These are phyloP conservation scores for Drosophila leontia DNA, from an alignment of 1,140 invertebrate species.

Conservation along the genomic window DNA sequence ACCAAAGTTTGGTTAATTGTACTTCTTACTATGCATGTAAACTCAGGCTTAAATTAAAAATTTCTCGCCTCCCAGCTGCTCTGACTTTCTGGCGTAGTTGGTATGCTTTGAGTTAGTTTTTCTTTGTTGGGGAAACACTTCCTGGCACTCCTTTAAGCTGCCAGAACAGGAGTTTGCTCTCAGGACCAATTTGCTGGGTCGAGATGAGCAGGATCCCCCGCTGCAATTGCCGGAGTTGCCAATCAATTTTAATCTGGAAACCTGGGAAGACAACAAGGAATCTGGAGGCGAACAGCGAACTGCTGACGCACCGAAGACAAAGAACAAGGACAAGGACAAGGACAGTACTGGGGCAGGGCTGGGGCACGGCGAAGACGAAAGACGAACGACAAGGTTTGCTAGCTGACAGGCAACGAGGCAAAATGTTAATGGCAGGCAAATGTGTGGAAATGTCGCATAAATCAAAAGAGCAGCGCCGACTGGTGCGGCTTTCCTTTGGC, in stretches of 20 bases:
- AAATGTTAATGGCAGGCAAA: slow-evolving; percentile 75
- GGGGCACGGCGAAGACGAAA: slow-evolving; percentile 6
- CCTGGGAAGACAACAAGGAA: slow-evolving; percentile 9
- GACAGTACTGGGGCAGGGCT: background rate
- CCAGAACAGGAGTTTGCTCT: slow-evolving; percentile 31
- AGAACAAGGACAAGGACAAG: slow-evolving; percentile 9
- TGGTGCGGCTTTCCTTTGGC: slow-evolving; percentile 13
- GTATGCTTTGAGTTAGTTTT: background rate
- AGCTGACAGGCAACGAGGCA: slow-evolving; percentile 48
- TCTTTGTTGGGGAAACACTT: slow-evolving; percentile 9
- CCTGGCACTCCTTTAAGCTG: slow-evolving; percentile 11
- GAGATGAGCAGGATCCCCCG: slow-evolving; percentile 1
- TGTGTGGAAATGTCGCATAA: slow-evolving; percentile 69
- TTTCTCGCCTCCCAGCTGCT: background rate
- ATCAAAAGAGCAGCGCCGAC: slow-evolving; percentile 58
- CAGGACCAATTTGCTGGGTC: slow-evolving; percentile 4
- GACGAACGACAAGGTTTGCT: slow-evolving; percentile 18
- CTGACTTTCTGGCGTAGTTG: background rate
- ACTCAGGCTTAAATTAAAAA: background rate
- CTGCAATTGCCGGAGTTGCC: slow-evolving; percentile 34
- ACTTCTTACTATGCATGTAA: background rate
- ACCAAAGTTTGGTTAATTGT: slow-evolving; percentile 1
- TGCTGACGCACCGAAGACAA: slow-evolving; percentile 36
- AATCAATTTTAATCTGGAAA: slow-evolving; percentile 67
- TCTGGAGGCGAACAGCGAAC: slow-evolving; percentile 23